These are phyloP conservation scores for Eulemur rufifrons DNA, from an alignment of 2,113 vertebrate species.

Conservation along the genomic window DNA sequence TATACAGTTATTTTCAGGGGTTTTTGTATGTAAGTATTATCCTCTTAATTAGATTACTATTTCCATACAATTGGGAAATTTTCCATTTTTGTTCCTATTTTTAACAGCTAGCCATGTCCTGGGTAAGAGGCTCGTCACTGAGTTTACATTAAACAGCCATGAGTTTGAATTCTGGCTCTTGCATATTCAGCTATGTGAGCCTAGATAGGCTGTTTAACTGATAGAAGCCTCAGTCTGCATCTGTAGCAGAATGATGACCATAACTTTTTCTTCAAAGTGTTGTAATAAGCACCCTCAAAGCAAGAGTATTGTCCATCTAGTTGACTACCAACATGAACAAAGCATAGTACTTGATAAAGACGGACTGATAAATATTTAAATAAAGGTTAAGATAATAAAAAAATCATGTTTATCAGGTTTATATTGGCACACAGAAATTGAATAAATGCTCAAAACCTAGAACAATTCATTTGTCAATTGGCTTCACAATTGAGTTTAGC, in stretches of 20 bases:
- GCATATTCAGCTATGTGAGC: not conserved
- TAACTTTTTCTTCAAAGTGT: not conserved
- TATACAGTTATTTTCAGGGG: not conserved
- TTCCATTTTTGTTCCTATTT: not conserved
- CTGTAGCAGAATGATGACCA: not conserved
- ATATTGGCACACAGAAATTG: not conserved
- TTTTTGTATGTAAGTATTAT: not conserved
- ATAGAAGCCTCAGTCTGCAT: not conserved
- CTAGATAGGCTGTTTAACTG: not conserved
- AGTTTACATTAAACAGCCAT: not conserved
- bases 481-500: not conserved
- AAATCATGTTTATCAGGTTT: not conserved
- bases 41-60: not conserved
- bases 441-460: not conserved
- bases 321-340: not conserved
- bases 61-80: not conserved
- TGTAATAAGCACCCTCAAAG: not conserved
- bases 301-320: not conserved
- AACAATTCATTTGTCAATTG: not conserved
- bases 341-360: not conserved
- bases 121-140: not conserved
- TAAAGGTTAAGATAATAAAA: not conserved
- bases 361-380: not conserved
- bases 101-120: not conserved
- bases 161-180: slow-evolving; percentile 3